Evolutionary conservation across 2,888 invertebrate species (phyloP), one percentile per base, ranked within the genome.

Genomic region (Ormyrus pomaceus): DNA sequence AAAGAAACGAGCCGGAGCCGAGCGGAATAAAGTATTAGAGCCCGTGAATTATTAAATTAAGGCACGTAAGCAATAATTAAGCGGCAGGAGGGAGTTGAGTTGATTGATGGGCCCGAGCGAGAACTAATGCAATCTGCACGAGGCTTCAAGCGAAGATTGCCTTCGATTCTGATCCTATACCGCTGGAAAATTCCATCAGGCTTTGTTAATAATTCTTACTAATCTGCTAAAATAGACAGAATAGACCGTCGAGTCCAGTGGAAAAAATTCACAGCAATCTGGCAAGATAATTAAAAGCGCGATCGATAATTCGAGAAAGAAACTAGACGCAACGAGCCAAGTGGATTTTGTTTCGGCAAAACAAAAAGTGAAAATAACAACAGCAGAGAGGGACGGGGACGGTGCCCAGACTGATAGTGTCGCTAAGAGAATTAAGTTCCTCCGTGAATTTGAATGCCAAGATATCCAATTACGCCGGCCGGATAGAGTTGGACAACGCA

Each of bases 381-480:
- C 13, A 51, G 71, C 19, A 65, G 13, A 58, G n/a, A 53, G 7
- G 11, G 50, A 51, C 11, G 45, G 71, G 56, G 45, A 11, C 51
- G 45, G 68, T 13, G n/a, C 34, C 51, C 62, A 34, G 56, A 74
- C 74, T 74, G 74, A 74, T 79, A 73, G 64, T 74, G 79, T 69
- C 74, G 73, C 79, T 79, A 74, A 79, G 78, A 82, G 68, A 80
- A 80, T 81, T 80, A 82, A 83, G 82, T 82, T 78, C 64, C 72
- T 72, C 66, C 62, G 74, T 80, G 83, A 82, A 83, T 83, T 83
- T 82, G 80, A 82, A 83, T 82, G 79, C 70, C 68, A 74, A 77
- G 78, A 82, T 82, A 84, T 84, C 81, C 77, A 83, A 84, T 84
- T 84, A 83, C 79, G 53, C 65, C 55, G 56, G 59, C 59, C 3